Base-by-base conservation (phyloP, 2,888 invertebrate genomes). In the Diaperis boleti region DNA sequence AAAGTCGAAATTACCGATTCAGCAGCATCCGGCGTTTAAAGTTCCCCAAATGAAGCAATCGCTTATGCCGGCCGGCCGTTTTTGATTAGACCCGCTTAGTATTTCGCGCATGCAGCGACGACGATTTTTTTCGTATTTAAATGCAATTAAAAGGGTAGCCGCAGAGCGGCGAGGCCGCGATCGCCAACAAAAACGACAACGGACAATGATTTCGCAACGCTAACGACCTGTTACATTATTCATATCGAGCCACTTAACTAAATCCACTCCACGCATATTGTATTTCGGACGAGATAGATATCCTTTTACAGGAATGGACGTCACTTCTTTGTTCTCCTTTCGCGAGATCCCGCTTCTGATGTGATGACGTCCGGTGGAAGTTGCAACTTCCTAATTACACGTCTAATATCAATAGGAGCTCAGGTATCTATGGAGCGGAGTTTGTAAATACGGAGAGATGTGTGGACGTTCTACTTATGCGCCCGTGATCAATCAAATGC, bases 141-240 rank as follows among this genome's bases (percentile, higher is more conserved):
- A 73, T 70, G 70, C 67, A 72, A 73, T 73, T 70, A 73, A 70
- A 67, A 68, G 71, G 68, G 66, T 64, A 42, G 26, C 37, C 65
- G 41, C 17, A 54, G 35, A n/a, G 45, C 52, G 64, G 45, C 66
- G 64, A 62, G 41, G 60, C 59, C 65, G 55, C 56, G 59, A 29
- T 37, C 41, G 14, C 10, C 39, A 52, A 56, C 64, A 60, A 56
- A 61, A 52, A 66, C n/a, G n/a, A n/a, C 59, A 64, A 60, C 63
- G 61, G 45, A 73, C 72, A 74, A 73, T 74, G 73, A 73, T 73
- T 73, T 65, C 67, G 68, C 63, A 74, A 69, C 74, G 73, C 75
- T 74, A 76, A 76, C 75, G 74, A 76, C 75, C 74, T 76, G 72
- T 75, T 76, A 74, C 75, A 75, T 76, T 76, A 76, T 76, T 75